These are phyloP conservation scores for Ammodytes marinus DNA, from an alignment of 2,113 vertebrate genomes.

Conservation along the genomic window DNA sequence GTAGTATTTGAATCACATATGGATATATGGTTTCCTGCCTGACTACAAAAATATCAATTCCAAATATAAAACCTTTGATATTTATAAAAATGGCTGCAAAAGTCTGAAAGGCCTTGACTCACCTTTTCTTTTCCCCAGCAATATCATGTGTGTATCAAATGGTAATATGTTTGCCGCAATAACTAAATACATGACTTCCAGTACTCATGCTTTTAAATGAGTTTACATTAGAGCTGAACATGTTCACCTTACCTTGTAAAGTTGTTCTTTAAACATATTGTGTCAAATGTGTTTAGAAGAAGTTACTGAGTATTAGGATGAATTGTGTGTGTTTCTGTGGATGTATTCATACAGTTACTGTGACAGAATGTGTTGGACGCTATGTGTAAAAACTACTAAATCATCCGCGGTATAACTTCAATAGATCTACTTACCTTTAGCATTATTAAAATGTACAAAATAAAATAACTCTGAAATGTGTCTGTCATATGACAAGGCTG, in stretches of 20 bases:
- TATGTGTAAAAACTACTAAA: no score
- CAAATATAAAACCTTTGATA: no score
- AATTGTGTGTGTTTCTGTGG: background rate
- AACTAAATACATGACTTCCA: background rate
- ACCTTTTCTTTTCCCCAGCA: background rate
- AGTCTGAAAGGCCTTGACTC: no score
- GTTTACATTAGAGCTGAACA: background rate
- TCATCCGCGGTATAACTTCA: background rate
- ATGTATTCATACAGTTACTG: background rate
- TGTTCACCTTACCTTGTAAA: no score
- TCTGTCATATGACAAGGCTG: background rate
- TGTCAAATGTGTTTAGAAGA: background rate
- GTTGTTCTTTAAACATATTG: background rate
- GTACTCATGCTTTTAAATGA: background rate
- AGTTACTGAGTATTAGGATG: background rate
- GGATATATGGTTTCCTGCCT: no score
- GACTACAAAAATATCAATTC: no score
- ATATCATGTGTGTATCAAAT: background rate
- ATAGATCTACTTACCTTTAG: background rate
- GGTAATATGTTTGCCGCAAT: background rate
- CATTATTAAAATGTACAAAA: background rate
- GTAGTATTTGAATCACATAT: no score
- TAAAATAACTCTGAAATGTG: background rate
- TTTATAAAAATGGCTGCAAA: no score
- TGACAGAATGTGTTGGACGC: background rate